Conservation (phyloP, 2,797 vertebrate genomes). For the Meda fulgida region DNA sequence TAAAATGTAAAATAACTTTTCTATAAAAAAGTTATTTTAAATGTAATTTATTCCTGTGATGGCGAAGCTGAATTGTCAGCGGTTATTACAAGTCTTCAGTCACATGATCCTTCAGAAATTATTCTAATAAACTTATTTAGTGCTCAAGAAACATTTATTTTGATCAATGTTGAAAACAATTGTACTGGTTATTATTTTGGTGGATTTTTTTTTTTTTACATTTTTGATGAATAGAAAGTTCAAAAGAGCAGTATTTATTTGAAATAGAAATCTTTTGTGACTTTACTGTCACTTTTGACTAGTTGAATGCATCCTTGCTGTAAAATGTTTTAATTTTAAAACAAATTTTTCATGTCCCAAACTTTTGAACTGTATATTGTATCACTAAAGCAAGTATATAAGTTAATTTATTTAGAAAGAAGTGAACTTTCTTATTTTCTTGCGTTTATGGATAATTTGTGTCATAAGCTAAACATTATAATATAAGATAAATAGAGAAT, state of each 20-base stretch:
- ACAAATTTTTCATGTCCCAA: neutral
- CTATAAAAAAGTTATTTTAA: neutral
- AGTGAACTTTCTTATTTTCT: neutral
- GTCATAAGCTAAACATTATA: neutral
- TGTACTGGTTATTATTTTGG: neutral
- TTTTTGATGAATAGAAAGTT: neutral
- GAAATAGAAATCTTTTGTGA: neutral
- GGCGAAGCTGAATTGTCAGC: neutral
- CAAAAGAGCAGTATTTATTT: neutral
- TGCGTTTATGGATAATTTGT: neutral
- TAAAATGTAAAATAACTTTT: neutral
- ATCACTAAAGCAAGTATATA: neutral
- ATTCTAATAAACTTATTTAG: no score
- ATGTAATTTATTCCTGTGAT: neutral
- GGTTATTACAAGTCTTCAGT: no score
- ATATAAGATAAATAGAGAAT: neutral
- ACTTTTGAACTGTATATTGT: neutral
- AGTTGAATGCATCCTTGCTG: no score
- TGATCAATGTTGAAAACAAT: neutral
- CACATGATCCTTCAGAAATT: no score
- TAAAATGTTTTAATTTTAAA: neutral
- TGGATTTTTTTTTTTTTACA: neutral
- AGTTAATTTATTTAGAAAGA: neutral
- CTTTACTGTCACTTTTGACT: no score
- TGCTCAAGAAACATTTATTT: neutral